These are phyloP conservation scores for Gonioctena quinquepunctata DNA, from an alignment of 1,140 invertebrate genomes.

Conservation along the genomic window DNA sequence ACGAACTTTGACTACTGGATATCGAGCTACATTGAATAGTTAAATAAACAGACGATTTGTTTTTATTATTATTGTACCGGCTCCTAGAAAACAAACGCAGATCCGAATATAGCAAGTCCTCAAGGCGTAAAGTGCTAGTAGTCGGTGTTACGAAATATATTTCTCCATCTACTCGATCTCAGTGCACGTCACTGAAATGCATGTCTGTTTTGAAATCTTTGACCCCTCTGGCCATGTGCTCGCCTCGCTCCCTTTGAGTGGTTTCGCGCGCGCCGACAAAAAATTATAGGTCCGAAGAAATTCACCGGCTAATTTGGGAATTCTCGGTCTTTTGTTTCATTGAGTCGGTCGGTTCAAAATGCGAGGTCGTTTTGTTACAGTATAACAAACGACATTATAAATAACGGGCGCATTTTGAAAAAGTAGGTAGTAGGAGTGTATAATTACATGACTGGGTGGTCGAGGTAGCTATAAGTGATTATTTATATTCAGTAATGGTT, in stretches of 20 bases:
- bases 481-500: not conserved
- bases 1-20: too few species aligned
- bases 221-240: not conserved
- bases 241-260: conserved; percentile 2
- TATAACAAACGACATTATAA: not conserved
- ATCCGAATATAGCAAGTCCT: too few species aligned
- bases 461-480: not conserved
- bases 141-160: too few species aligned
- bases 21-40: too few species aligned
- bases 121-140: too few species aligned
- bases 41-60: too few species aligned
- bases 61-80: too few species aligned
- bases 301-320: conserved; percentile 5
- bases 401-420: not conserved
- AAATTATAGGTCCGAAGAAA: conserved; percentile 7
- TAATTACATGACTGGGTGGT: not conserved
- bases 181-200: not conserved
- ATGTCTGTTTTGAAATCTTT: not conserved
- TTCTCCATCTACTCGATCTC: too few species aligned
- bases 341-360: not conserved
- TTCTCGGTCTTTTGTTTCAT: conserved; percentile 3
- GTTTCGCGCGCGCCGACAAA: conserved; percentile 12
- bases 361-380: not conserved
- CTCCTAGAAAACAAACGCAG: too few species aligned
- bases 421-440: not conserved